These are phyloP conservation scores for Mantis religiosa DNA, from an alignment of 2,888 invertebrate genomes.

Conservation along the genomic window DNA sequence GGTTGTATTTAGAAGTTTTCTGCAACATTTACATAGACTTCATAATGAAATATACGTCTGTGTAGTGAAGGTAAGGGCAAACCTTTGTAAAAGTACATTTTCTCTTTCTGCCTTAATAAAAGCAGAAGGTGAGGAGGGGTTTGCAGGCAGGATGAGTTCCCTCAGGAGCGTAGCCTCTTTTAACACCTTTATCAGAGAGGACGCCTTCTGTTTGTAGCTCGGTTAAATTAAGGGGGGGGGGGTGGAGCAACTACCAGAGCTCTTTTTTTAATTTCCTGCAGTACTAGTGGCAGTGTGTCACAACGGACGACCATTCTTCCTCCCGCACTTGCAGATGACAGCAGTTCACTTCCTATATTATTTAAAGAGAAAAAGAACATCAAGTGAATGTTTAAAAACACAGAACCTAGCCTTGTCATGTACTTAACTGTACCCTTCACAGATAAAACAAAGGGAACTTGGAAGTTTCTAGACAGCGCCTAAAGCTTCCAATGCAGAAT, in stretches of 20 bases:
- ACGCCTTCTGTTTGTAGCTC: neutral
- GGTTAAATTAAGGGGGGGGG: neutral
- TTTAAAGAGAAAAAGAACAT: neutral
- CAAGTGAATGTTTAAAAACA: constrained; percentile 5
- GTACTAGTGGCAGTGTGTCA: neutral
- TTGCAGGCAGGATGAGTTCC: neutral
- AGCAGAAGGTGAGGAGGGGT: neutral
- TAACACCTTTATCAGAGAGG: neutral
- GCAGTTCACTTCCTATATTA: neutral
- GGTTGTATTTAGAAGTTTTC: too few species aligned
- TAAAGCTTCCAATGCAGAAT: too few species aligned
- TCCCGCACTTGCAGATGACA: constrained; percentile 12
- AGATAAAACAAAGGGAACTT: neutral
- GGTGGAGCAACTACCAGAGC: neutral
- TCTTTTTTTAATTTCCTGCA: constrained; percentile 1
- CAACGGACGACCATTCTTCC: neutral
- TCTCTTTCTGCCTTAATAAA: neutral
- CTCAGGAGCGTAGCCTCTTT: neutral
- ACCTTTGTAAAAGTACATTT: neutral
- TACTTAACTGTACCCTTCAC: neutral
- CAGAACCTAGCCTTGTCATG: neutral
- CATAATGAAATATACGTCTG: too few species aligned
- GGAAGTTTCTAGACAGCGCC: neutral
- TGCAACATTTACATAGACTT: too few species aligned
- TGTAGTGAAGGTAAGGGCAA: too few species aligned